Conservation (phyloP, 2,888 invertebrate species). For the Embidobia sp. region DNA sequence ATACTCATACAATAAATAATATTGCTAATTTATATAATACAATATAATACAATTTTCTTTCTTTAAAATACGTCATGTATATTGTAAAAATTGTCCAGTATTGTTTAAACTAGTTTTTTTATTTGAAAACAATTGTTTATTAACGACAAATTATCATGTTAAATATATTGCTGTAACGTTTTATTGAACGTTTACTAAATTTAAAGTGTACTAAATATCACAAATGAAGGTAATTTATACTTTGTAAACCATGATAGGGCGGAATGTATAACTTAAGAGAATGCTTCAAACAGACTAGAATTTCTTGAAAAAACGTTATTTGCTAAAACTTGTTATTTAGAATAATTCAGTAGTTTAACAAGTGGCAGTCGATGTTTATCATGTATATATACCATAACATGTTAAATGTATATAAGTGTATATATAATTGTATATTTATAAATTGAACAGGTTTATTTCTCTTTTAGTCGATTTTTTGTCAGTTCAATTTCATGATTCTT, state of each 20-base stretch:
- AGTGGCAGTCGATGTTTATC: conserved; percentile 34
- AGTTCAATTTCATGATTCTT: conserved; percentile 15
- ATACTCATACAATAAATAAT: too few relatives aligned
- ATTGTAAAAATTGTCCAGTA: too few relatives aligned
- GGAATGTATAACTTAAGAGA: conserved; percentile 38
- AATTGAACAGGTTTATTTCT: conserved; percentile 29
- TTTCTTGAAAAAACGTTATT: conserved; percentile 8
- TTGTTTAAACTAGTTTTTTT: too few relatives aligned
- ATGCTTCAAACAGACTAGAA: conserved; percentile 42
- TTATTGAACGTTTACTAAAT: conserved; percentile 28
- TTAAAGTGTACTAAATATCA: conserved; percentile 38
- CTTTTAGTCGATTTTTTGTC: conserved; percentile 7
- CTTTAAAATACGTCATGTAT: too few relatives aligned
- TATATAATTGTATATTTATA: conserved; percentile 7
- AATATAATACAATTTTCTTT: too few relatives aligned
- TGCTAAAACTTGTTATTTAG: conserved; percentile 28
- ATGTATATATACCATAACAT: conserved; percentile 16
- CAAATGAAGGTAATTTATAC: conserved; percentile 14
- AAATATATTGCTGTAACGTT: too few relatives aligned
- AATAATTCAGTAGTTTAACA: conserved; percentile 28
- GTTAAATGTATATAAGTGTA: conserved; percentile 17
- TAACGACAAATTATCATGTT: too few relatives aligned
- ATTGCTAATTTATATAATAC: too few relatives aligned
- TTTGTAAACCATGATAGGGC: conserved; percentile 31
- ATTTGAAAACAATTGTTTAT: too few relatives aligned